Conservation (phyloP, 64 coral and sea anemone genomes). For the Pocillopora verrucosa region DNA sequence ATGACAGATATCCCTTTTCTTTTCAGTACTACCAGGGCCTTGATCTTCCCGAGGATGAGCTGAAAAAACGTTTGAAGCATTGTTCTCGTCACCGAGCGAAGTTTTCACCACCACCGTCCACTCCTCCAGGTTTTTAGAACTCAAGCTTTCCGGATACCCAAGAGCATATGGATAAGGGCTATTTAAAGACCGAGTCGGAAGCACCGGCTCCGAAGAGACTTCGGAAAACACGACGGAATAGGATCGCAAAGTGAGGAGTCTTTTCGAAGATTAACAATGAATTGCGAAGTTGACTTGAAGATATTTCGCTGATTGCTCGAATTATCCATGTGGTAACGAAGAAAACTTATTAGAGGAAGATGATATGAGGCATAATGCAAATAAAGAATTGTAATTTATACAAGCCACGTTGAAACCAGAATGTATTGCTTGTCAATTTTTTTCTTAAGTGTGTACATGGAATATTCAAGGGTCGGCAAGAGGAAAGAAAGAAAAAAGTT, state of each 20-base stretch:
- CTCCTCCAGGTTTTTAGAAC: constrained; percentile 92
- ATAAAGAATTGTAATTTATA: too few species aligned
- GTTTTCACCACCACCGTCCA: constrained; percentile 85
- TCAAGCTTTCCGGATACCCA: constrained; percentile 88
- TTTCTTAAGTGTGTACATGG: too few species aligned
- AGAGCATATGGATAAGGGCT: constrained; percentile 88
- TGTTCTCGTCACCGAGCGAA: constrained; percentile 90
- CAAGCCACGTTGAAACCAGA: too few species aligned
- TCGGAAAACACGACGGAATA: constrained; percentile 24
- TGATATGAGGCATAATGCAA: too few species aligned
- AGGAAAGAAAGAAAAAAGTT: too few species aligned
- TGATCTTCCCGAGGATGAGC: constrained; percentile 68
- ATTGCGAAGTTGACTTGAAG: neutral
- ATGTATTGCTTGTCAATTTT: too few species aligned
- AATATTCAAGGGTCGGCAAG: too few species aligned
- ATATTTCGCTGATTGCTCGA: neutral
- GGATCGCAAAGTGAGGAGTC: neutral
- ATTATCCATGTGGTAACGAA: too few species aligned
- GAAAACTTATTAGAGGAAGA: too few species aligned
- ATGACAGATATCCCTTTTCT: neutral
- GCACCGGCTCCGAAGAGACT: constrained; percentile 25
- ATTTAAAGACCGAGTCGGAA: constrained; percentile 59
- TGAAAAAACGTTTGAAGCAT: constrained; percentile 73
- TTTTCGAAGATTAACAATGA: neutral
- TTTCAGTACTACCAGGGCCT: constrained; percentile 66